Evolutionary conservation across 1,140 invertebrate species (phyloP).

Genomic region (Musca domestica): DNA sequence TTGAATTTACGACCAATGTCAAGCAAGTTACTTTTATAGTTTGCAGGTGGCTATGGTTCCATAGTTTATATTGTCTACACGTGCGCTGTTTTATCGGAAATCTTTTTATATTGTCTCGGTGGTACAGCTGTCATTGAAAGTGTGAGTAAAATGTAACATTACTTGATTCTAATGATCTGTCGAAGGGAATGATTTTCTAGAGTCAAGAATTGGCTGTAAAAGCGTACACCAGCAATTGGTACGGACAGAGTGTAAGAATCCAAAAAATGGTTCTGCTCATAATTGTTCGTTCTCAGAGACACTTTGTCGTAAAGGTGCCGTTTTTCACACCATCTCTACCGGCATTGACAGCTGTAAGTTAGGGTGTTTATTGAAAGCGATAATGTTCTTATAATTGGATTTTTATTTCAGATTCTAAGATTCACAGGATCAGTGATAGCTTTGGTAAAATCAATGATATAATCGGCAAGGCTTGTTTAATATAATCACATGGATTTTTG

Average conservation of each 20-base stretch:
- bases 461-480: too few relatives aligned
- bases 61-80: slow-evolving; percentile 46
- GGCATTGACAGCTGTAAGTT: slow-evolving; percentile 39
- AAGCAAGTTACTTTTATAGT: slow-evolving; percentile 25
- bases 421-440: slow-evolving; percentile 48
- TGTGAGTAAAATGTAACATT: slow-evolving; percentile 32
- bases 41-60: slow-evolving; percentile 40
- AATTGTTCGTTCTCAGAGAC: slow-evolving; percentile 37
- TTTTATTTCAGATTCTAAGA: slow-evolving; percentile 36
- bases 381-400: background rate
- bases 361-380: background rate
- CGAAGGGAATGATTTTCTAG: too few relatives aligned
- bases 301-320: slow-evolving; percentile 41
- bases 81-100: slow-evolving; percentile 35
- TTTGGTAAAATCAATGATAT: slow-evolving; percentile 42
- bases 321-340: slow-evolving; percentile 46
- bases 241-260: slow-evolving; percentile 35
- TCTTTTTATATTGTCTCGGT: slow-evolving; percentile 44
- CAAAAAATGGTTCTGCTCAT: slow-evolving; percentile 45
- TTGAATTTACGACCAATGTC: background rate
- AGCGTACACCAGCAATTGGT: slow-evolving; percentile 42
- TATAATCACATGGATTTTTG: too few relatives aligned
- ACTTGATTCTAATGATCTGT: too few relatives aligned
- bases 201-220: slow-evolving; percentile 34
- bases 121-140: slow-evolving; percentile 42